Conservation (phyloP, 2,888 invertebrate species). For the Onchidella celtica region DNA sequence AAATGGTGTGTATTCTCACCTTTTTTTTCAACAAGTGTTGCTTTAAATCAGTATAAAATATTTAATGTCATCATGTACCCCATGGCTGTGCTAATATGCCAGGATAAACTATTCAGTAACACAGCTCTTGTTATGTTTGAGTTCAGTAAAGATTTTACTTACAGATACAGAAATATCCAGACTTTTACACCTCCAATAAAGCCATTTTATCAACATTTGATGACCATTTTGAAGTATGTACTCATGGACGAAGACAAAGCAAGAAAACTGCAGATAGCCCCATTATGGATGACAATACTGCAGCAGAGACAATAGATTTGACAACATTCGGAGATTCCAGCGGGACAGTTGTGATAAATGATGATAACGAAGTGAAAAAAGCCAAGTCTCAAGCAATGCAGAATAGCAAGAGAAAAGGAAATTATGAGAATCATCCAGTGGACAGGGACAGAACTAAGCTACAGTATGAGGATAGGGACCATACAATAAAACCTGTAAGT, state of each 20-base stretch:
- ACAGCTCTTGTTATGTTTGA: no score
- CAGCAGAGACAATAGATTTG: neutral
- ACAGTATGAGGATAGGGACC: neutral
- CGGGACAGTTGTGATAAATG: neutral
- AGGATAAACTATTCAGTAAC: no score
- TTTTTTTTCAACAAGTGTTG: no score
- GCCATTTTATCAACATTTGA: conserved; percentile 51
- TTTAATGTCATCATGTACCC: no score
- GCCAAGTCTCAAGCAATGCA: neutral
- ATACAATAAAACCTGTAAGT: no score
- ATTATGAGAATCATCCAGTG: neutral
- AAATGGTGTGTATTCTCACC: no score
- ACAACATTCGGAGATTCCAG: neutral
- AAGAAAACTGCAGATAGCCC: neutral
- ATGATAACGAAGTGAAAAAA: neutral
- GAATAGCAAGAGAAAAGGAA: no score
- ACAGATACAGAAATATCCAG: conserved; percentile 62
- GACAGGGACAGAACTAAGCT: neutral
- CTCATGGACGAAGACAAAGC: conserved; percentile 18
- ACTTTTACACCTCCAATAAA: conserved; percentile 58
- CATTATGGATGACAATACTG: neutral
- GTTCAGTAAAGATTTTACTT: no score
- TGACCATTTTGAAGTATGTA: conserved; percentile 35
- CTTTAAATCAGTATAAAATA: no score
- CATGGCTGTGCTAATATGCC: no score